A percentile compares a stretch with the other conserved stretches of the same genome.
Conservation (phyloP, 2,797 vertebrate genomes). For the Eptatretus atami region DNA sequence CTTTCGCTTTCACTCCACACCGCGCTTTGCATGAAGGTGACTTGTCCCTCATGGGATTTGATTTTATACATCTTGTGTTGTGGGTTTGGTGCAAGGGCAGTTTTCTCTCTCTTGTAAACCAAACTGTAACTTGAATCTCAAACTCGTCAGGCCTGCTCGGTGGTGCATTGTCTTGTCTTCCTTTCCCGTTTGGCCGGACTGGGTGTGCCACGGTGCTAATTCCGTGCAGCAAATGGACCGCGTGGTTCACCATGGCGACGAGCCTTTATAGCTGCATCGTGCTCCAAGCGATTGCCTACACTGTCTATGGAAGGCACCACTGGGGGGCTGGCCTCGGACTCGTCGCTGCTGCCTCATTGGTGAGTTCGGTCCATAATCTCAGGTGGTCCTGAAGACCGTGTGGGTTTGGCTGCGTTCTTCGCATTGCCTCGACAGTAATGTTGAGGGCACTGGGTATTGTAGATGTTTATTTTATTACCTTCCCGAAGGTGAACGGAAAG, state of each 20-base stretch:
- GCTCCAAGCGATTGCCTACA: slow-evolving; percentile 84
- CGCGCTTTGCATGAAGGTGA: no score
- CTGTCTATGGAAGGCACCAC: slow-evolving; percentile 59
- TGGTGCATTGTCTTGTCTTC: slow-evolving; percentile 54
- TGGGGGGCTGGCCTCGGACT: slow-evolving; percentile 62
- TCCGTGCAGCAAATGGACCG: slow-evolving; percentile 83
- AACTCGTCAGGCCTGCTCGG: slow-evolving; percentile 48
- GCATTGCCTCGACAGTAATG: no score
- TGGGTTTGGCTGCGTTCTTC: not conserved
- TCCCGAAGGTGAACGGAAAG: no score
- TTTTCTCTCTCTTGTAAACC: not conserved
- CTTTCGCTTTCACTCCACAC: no score
- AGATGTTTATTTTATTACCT: no score
- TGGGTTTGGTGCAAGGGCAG: not conserved
- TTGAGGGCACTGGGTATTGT: no score
- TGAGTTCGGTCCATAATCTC: slow-evolving; percentile 13
- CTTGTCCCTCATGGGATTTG: not conserved
- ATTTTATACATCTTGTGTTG: not conserved
- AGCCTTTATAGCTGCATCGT: slow-evolving; percentile 77
- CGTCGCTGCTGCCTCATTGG: slow-evolving; percentile 58
- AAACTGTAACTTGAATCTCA: slow-evolving; percentile 3
- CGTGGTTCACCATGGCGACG: slow-evolving; percentile 56
- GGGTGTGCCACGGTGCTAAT: slow-evolving; percentile 57
- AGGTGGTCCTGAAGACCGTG: not conserved
- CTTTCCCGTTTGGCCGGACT: slow-evolving; percentile 54